Base-by-base conservation (phyloP, 2,797 vertebrate species). In the Peromyscus eremicus region DNA sequence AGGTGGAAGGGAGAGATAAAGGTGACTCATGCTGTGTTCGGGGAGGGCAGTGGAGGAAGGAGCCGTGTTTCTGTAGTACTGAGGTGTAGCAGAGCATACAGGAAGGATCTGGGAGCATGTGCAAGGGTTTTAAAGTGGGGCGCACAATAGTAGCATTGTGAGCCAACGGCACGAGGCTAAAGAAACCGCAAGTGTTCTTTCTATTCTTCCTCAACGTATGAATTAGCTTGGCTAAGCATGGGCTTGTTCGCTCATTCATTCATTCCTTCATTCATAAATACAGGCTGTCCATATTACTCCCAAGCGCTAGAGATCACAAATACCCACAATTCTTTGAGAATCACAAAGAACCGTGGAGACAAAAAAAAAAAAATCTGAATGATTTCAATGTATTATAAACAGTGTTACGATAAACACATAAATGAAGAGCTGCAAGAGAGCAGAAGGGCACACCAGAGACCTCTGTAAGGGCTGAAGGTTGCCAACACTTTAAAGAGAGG, bases 271-370 rank as follows among this genome's bases (percentile, higher is more conserved):
- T 52, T 8, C 5, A 52, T 52, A 64, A 84, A 77, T 17, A 32
- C 0, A 62, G n/a, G 49, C 0, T 70, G 32, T n/a, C 29, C 77
- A n/a, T 10, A 37, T 19, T 37, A 29, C 3, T 87, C 16, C 23
- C 68, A 81, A 40, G 32, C 57, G 55, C 11, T 23, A 64, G 37
- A 87, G 49, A 14, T 27, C 73, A 66, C 23, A 91, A 76, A 91
- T 46, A 92, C 4, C 79, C 21, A n/a, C 62, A 46, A 77, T 94
- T 75, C 75, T 80, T 95, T 64, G 49, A 90, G 60, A 96, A 86
- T 79, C 76, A 87, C n/a, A 88, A 1, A 89, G 71, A 96, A n/a
- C 3, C 83, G 7, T 34, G 43, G 11, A n/a, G n/a, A 89, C 2
- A 19, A 62, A 17, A 57, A 57, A 2, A 14, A 81, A 84, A 4